Evolutionary conservation across 2,113 vertebrate species (phyloP).

Genomic region (Sterrhoptilus dennistouni): DNA sequence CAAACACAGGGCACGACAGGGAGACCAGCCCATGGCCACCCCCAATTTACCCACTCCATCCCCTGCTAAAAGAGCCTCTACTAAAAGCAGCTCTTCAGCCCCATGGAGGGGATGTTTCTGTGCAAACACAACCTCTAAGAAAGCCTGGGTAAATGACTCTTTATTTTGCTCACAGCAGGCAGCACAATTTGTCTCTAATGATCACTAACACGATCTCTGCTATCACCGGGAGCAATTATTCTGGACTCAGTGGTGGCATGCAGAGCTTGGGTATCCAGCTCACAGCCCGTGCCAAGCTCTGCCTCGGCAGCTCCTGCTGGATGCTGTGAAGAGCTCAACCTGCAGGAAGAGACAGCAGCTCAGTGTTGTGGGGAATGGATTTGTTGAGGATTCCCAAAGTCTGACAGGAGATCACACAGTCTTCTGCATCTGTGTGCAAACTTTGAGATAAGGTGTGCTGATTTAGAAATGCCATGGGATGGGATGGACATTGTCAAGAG

Average conservation of each 20-base stretch:
- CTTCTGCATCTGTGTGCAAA: too few species aligned
- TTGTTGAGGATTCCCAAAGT: too few species aligned
- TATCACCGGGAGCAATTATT: background rate
- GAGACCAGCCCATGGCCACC: background rate
- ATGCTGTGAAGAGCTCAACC: fast-evolving
- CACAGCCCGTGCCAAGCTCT: background rate
- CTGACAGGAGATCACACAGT: too few species aligned
- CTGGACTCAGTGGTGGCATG: background rate
- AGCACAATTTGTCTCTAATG: constrained; percentile 37
- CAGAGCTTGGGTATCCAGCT: background rate
- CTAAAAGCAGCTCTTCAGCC: background rate
- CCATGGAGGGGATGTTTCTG: background rate
- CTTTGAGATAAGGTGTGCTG: too few species aligned
- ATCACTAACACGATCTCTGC: background rate
- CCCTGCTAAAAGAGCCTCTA: fast-evolving
- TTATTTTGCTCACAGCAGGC: constrained; percentile 39
- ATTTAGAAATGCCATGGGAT: too few species aligned
- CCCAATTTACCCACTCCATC: fast-evolving
- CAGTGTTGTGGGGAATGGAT: too few species aligned
- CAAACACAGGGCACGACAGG: background rate
- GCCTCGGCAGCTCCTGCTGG: fast-evolving
- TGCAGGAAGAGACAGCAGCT: fast-evolving
- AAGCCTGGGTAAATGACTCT: constrained; percentile 20
- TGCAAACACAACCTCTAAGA: background rate
- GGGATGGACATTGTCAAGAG: too few species aligned